These are phyloP conservation scores for Tromatobia lineatoria DNA, from an alignment of 2,888 invertebrate genomes.

Conservation along the genomic window DNA sequence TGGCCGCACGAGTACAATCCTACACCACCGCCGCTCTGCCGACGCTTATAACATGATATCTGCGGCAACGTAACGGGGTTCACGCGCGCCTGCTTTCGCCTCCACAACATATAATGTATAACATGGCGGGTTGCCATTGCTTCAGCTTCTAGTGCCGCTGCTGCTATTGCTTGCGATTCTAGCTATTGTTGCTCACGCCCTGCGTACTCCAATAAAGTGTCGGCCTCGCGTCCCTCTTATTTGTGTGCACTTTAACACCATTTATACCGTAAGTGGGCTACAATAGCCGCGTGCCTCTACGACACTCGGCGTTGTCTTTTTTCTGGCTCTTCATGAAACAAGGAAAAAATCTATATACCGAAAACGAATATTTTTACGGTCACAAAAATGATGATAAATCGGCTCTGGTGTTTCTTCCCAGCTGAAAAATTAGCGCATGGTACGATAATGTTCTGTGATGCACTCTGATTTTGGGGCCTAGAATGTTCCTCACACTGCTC, in stretches of 20 bases:
- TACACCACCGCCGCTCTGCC: conserved; percentile 59
- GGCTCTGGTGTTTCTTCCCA: too few relatives aligned
- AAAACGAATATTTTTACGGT: background rate
- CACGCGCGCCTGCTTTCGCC: conserved; percentile 48
- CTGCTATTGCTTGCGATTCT: conserved; percentile 33
- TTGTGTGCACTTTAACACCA: conserved; percentile 77
- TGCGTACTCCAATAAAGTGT: conserved; percentile 75
- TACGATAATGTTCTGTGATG: background rate
- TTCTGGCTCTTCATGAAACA: background rate
- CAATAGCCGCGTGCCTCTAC: conserved; percentile 54
- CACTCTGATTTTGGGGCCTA: background rate
- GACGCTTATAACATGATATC: conserved; percentile 78
- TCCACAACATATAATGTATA: conserved; percentile 36
- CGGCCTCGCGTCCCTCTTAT: conserved; percentile 75
- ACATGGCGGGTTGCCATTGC: conserved; percentile 56
- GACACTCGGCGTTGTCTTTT: conserved; percentile 18
- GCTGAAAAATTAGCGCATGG: background rate
- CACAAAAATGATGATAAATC: background rate
- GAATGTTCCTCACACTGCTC: background rate
- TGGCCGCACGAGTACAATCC: conserved; percentile 77
- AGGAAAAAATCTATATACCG: background rate
- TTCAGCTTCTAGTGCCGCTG: background rate
- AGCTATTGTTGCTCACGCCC: conserved; percentile 78
- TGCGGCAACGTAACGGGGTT: conserved; percentile 67
- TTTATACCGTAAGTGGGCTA: conserved; percentile 69